Conservation (phyloP, 2,797 vertebrate genomes). For the Hemitrygon akajei region DNA sequence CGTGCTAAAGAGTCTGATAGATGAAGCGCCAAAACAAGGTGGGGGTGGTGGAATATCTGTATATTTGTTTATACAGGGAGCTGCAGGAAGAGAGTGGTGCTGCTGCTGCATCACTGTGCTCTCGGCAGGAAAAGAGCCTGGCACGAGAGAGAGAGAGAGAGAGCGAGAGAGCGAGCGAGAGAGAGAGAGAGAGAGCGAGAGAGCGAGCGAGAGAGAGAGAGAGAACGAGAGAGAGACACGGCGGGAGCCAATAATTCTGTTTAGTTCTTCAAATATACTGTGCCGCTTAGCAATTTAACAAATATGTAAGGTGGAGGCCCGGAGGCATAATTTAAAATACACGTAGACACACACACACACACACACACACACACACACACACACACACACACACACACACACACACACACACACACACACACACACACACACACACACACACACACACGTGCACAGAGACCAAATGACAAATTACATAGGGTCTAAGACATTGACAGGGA, state of each 20-base stretch:
- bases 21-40: not conserved
- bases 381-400: not conserved
- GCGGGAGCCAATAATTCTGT: slow-evolving; percentile 5
- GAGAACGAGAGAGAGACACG: not conserved
- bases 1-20: not conserved
- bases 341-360: not conserved
- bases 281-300: not conserved
- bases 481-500: no score
- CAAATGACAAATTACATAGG: no score
- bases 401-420: not conserved
- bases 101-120: not conserved
- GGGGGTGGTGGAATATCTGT: not conserved
- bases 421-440: not conserved
- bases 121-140: not conserved
- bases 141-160: not conserved
- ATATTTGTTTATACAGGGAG: not conserved
- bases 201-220: not conserved
- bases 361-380: not conserved
- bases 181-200: not conserved
- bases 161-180: not conserved
- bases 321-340: not conserved
- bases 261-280: slow-evolving; percentile 20
- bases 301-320: not conserved
- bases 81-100: not conserved
- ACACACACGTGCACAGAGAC: not conserved